Percentiles rank a stretch among this genome's conserved stretches.
These are phyloP conservation scores for Macquaria australasica DNA, from an alignment of 2,113 vertebrate species.

Conservation along the genomic window DNA sequence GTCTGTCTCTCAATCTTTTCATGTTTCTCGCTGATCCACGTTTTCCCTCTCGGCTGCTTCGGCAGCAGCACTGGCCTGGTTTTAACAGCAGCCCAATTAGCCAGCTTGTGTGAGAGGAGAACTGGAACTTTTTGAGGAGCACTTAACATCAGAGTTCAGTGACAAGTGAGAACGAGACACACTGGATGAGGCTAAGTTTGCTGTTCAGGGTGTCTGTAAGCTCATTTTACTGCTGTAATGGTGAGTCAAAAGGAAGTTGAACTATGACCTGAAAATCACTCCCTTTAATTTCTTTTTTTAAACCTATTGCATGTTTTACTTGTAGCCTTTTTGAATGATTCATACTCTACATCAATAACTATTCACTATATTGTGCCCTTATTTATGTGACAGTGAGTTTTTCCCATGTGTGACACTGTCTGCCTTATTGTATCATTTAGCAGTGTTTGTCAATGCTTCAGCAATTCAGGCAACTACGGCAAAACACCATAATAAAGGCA, in stretches of 20 bases:
- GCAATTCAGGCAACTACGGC: background rate
- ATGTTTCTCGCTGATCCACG: constrained; percentile 5
- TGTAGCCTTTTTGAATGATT: constrained; percentile 1
- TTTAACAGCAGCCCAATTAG: constrained; percentile 74
- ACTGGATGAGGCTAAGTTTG: constrained; percentile 18
- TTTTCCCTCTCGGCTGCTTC: constrained; percentile 17
- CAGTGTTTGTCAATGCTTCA: background rate
- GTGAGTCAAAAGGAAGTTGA: constrained; percentile 10
- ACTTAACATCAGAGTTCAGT: constrained; percentile 45
- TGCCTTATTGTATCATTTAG: background rate
- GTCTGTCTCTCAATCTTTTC: constrained; percentile 51
- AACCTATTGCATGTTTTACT: background rate
- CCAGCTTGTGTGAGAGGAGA: constrained; percentile 47
- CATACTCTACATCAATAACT: background rate
- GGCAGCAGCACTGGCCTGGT: constrained; percentile 10
- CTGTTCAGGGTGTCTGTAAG: constrained; percentile 15
- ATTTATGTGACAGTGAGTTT: constrained; percentile 1
- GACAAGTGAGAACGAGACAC: constrained; percentile 20
- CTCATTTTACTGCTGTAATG: constrained; percentile 38
- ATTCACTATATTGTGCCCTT: background rate
- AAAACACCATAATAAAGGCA: background rate
- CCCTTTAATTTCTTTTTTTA: background rate
- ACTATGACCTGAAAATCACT: constrained; percentile 7
- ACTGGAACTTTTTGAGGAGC: constrained; percentile 56
- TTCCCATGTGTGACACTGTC: too few relatives aligned